Conservation (phyloP, 2,888 invertebrate genomes). For the Dryomyza anilis region DNA sequence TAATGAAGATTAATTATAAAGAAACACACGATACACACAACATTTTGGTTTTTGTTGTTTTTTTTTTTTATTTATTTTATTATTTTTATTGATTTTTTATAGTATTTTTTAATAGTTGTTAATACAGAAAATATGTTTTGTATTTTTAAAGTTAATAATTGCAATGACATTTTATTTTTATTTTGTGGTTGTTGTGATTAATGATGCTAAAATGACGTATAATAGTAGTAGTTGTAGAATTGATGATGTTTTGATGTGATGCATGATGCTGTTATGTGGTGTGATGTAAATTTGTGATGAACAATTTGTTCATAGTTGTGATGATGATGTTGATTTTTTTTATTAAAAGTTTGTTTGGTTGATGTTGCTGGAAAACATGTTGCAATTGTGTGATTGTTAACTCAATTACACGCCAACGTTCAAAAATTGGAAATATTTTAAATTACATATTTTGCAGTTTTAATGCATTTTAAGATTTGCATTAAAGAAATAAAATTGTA, state of each 20-base stretch:
- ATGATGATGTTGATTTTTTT: slow-evolving; percentile 6
- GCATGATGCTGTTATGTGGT: not conserved
- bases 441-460: too few relatives aligned
- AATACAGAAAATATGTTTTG: slow-evolving; percentile 34
- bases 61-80: slow-evolving; percentile 10
- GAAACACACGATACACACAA: slow-evolving; percentile 15
- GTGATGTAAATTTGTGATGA: not conserved
- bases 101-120: slow-evolving; percentile 24
- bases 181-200: not conserved
- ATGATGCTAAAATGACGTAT: not conserved
- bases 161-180: slow-evolving; percentile 7
- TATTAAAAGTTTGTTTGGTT: slow-evolving; percentile 9
- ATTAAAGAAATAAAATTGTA: too few relatives aligned
- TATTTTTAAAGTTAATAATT: slow-evolving; percentile 30
- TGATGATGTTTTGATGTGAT: not conserved
- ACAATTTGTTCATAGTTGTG: slow-evolving; percentile 1
- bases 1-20: slow-evolving; percentile 12
- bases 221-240: not conserved
- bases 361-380: slow-evolving; percentile 12
- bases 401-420: too few relatives aligned
- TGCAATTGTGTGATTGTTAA: too few relatives aligned
- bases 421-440: too few relatives aligned
- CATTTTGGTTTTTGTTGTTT: slow-evolving; percentile 13
- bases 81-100: slow-evolving; percentile 18
- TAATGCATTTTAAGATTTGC: too few relatives aligned